Base-by-base conservation (phyloP, 2,888 invertebrate species). In the Hedychridium roseum region DNA sequence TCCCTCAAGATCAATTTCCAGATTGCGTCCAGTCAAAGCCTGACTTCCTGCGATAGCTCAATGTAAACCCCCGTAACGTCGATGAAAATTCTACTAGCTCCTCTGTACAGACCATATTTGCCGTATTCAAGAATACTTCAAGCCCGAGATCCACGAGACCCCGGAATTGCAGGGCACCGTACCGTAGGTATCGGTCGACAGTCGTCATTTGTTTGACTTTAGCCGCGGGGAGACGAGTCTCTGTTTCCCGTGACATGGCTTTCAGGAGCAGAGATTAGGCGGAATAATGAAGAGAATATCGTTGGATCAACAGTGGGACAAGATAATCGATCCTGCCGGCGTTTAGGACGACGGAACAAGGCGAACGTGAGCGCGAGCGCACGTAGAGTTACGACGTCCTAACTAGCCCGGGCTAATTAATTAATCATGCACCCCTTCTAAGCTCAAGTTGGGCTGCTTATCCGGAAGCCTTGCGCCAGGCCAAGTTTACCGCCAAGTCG, bases 321-420 rank as follows among this genome's bases (percentile, higher is more conserved):
- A 12, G 39, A 45, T 50, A 36, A 57, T 60, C 54, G 57, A 57
- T 60, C 60, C 34, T 28, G 36, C 37, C 21, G 28, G 28, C 27
- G 45, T 51, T 48, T 34, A 27, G 40, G 23, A 41, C 57, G 32
- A 46, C 34, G 46, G 38, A 50, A 49, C 46, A 30, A 34, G 40
- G 39, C 34, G 40, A 21, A 45, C 38, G 7, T 32, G 31, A 32
- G 43, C 32, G 15, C 28, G 17, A 32, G 36, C 14, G n/a, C 47
- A 46, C 52, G 15, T 35, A 31, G 16, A 47, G 30, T n/a, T n/a
- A 4, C 15, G 43, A 16, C 49, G 53, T 67, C 60, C 64, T 68
- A 74, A 75, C 77, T 75, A 71, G 74, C 70, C 73, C 60, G 61
- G 64, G 69, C 74, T 78, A 78, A 78, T 77, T 78, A 78, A 78